These are phyloP conservation scores for Gallinago solitaria DNA, from an alignment of 2,797 vertebrate species.

Conservation along the genomic window DNA sequence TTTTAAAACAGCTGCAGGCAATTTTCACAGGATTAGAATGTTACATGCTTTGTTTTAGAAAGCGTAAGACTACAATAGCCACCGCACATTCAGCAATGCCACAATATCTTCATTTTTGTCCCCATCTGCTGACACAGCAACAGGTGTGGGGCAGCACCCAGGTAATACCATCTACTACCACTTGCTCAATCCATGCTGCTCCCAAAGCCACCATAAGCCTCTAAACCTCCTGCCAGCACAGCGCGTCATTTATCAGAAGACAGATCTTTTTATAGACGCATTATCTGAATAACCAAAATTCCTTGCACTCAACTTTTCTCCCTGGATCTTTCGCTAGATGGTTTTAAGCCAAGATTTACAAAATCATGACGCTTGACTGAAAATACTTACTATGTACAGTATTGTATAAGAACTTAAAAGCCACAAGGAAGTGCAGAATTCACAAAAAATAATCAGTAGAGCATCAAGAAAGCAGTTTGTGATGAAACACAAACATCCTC, in stretches of 20 bases:
- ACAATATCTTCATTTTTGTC: neutral
- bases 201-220: neutral
- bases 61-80: neutral
- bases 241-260: neutral
- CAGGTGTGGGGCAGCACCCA: neutral
- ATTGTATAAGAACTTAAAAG: neutral
- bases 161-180: neutral
- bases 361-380: neutral
- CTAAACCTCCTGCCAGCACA: neutral
- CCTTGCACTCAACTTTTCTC: neutral
- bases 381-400: neutral
- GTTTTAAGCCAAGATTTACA: neutral
- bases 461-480: neutral
- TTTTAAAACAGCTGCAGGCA: neutral
- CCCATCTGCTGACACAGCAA: neutral
- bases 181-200: neutral
- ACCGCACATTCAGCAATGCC: neutral
- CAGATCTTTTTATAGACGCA: neutral
- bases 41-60: neutral
- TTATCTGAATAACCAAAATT: neutral
- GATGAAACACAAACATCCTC: neutral
- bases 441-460: neutral
- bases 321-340: neutral
- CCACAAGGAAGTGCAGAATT: fast-evolving
- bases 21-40: neutral